A percentile compares a stretch with the other conserved stretches of the same genome.
These are phyloP conservation scores for Heterodera schachtii DNA, from an alignment of 1,140 invertebrate genomes.

Conservation along the genomic window DNA sequence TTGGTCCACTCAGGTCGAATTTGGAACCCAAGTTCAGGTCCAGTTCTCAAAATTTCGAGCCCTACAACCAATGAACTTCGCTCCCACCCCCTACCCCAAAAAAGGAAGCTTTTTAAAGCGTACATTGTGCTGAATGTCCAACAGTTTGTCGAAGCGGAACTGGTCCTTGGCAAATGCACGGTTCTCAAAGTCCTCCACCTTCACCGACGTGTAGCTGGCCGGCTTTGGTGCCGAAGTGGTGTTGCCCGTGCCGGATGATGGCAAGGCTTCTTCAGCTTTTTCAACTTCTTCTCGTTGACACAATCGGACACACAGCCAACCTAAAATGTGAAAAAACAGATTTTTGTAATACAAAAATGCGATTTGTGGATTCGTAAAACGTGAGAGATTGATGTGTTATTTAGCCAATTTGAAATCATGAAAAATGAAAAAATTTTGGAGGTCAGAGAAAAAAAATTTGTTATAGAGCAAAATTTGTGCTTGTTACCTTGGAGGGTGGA, in stretches of 20 bases:
- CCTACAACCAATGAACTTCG: too few species aligned
- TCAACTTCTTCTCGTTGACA: slow-evolving; percentile 56
- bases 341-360: background rate
- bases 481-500: too few species aligned
- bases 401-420: too few species aligned
- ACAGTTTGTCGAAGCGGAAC: slow-evolving; percentile 45
- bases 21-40: too few species aligned
- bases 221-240: background rate
- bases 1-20: too few species aligned
- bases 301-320: slow-evolving; percentile 60
- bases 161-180: slow-evolving; percentile 14
- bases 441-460: too few species aligned
- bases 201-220: background rate
- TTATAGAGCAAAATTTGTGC: too few species aligned
- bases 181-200: slow-evolving; percentile 39
- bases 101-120: slow-evolving; percentile 20
- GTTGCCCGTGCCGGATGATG: background rate
- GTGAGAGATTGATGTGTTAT: too few species aligned
- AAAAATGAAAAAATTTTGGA: too few species aligned
- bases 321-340: background rate
- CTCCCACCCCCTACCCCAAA: too few species aligned
- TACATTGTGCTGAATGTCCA: slow-evolving; percentile 51
- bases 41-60: too few species aligned
- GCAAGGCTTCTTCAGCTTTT: slow-evolving; percentile 34
- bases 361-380: too few species aligned